Base-by-base conservation (phyloP, 2,113 vertebrate species). In the Myocastor coypus region DNA sequence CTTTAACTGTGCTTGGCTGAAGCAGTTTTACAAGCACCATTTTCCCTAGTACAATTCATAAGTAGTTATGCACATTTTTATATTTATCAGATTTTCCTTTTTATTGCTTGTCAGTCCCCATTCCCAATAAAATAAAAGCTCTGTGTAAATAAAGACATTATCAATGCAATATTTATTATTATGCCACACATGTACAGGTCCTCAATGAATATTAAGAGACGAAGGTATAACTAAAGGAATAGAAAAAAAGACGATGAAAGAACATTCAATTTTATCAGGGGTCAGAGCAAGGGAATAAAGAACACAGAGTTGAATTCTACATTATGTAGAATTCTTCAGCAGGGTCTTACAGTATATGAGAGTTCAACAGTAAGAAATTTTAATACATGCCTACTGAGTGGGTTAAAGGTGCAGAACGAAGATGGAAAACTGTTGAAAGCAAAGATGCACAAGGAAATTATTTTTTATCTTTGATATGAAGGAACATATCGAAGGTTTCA, bases 401-500 rank as follows among this genome's bases (percentile, higher is more conserved):
- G 57, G 5, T 82, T 10, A 83, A 30, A 37, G 46, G 37, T 80
- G 8, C 20, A 71, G 14, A 87, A 88, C 61, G 17, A 64, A 55
- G 37, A 34, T 26, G 86, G 17, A 55, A 81, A 91, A 55, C 0
- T 20, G 10, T 30, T 81, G 34, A 63, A 17, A 64, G 24, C 64
- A 61, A 68, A 77, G 64, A n/a, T 91, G 71, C 42, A 81, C 22
- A 59, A 73, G 30, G 91, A 92, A 96, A 92, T 89, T 82, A 91
- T 88, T 92, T 82, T 92, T 94, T 92, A 96, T 93, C 94, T 42
- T 69, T 55, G 81, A 86, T 78, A 92, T 75, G 66, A 92, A 66
- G 13, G 17, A 90, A 73, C 77, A 91, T 50, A 85, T 85, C 32
- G 42, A 83, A 83, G 20, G 91, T 92, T 95, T 87, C 66, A 89